Evolutionary conservation across 2,888 invertebrate species (phyloP), one percentile per base, ranked within the genome.

Genomic region (Dryadula phaetusa): DNA sequence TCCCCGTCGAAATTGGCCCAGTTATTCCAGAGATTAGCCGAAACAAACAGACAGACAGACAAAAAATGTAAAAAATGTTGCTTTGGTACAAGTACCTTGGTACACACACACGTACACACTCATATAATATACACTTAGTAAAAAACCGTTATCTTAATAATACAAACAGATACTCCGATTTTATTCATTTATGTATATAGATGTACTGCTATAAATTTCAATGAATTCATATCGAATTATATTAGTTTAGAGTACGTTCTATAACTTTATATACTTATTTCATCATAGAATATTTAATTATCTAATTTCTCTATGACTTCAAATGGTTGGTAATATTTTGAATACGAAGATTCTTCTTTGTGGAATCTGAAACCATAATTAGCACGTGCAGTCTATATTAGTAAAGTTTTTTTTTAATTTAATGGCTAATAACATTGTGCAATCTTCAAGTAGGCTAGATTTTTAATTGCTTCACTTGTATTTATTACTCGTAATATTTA

Each of bases 381-480:
- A 37, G 0, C 37, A 37, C 37, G 3, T 37, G 37, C 18, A 10
- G 8, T 44, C n/a, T 18, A 6, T 2, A 18, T 10, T 44, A n/a
- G n/a, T n/a, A n/a, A n/a, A n/a, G n/a, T n/a, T n/a, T n/a, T n/a
- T n/a, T 54, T 20, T 37, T 3, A 6, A 6, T 44, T 3, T 12
- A 44, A 44, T 20, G 3, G 20, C 20, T 1, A 46, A 20, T 52
- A 18, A 32, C 28, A 25, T 3, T 42, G 0, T 12, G 16, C 28
- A 18, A 60, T 40, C 14, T 37, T 10, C 18, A 60, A 28, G 28
- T 20, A 20, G 5, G 18, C 7, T 18, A 44, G 28, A 28, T 18
- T 60, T 42, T 42, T 44, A 60, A 42, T 60, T 25, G 44, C 18
- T 14, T 60, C 60, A 60, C 14, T 60, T 28, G 25, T 28, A 44